Base-by-base conservation (phyloP, 2,888 invertebrate species). In the Zelleria hepariella region DNA sequence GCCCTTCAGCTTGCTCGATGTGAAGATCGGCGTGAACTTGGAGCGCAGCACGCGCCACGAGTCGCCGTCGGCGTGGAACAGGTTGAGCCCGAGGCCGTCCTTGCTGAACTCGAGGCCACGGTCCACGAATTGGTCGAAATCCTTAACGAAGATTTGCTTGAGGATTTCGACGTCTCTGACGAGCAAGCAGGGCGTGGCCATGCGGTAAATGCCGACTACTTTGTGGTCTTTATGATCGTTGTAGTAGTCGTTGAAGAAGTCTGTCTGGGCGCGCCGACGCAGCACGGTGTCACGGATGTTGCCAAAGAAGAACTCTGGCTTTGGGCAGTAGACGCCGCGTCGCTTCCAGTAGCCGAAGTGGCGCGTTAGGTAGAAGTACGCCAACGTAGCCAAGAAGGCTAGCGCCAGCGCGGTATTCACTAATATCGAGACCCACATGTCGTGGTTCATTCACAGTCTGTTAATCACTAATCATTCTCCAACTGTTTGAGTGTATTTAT, bases 1-100 rank as follows among this genome's bases (percentile, higher is more conserved):
- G 51, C 60, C 53, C 60, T 55, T 60, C 10, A 63, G 60, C 26
- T 63, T 63, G 18, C 61, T 59, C 1, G 63, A 61, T 15, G 59
- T 60, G 57, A 63, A 63, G 20, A 63, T 60, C 10, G 63, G 61
- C 1, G 63, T 59, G 21, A 63, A 56, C 1, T 59, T 54, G 23
- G 56, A 21, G 10, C 63, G 62, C n/a, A 63, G 63, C 2, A 62
- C 55, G 15, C 60, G 60, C 63, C 63, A 63, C 26, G 59, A 58
- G 18, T 62, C 62, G 54, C 62, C 60, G n/a, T 62, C 62, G 15
- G 60, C 60, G 58, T 59, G 58, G 57, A 63, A 63, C 55, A 63
- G 53, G 53, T 63, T 63, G n/a, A 53, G 56, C 2, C 61, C 63
- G 51, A 63, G 57, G 3, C 61, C 60, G n/a, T 63, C 51, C 51